Evolutionary conservation across 2,888 invertebrate species (phyloP).

Genomic region (Stenichneumon culpator): DNA sequence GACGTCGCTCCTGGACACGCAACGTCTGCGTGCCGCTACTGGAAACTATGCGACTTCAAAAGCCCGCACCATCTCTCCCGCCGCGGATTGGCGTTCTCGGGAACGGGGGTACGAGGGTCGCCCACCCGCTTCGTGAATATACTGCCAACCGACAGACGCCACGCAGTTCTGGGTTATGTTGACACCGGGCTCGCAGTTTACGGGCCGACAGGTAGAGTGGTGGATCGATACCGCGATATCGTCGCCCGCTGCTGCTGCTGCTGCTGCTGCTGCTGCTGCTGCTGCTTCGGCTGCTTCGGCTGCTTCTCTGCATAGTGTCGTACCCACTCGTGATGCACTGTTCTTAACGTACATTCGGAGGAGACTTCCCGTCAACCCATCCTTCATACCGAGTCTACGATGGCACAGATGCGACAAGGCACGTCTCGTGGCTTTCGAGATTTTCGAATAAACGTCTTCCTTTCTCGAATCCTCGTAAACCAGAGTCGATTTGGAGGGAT

Average conservation of each 20-base stretch:
- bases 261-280: constrained; percentile 39
- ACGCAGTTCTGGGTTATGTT: constrained; percentile 75
- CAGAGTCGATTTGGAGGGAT: background rate
- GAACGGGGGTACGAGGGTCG: constrained; percentile 6
- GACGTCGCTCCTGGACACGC: constrained; percentile 79
- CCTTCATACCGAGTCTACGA: background rate
- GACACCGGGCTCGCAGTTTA: constrained; percentile 76
- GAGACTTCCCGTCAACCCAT: constrained; percentile 13
- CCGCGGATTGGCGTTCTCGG: constrained; percentile 13
- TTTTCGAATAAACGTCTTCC: constrained; percentile 6
- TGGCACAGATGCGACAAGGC: constrained; percentile 10
- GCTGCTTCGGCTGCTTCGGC: constrained; percentile 40
- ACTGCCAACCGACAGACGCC: constrained; percentile 72
- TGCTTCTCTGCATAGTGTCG: constrained; percentile 17
- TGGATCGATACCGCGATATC: constrained; percentile 76
- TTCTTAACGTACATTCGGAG: constrained; percentile 27
- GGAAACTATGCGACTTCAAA: constrained; percentile 81
- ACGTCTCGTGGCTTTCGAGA: constrained; percentile 8
- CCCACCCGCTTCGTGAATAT: constrained; percentile 71
- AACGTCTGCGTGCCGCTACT: constrained; percentile 81
- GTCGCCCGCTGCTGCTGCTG: constrained; percentile 58
- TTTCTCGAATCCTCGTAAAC: background rate
- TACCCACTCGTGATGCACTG: constrained; percentile 20
- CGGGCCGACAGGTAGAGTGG: constrained; percentile 69
- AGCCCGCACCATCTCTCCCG: constrained; percentile 71